Base-by-base conservation (phyloP, 1,140 invertebrate genomes). In the Apocrypta bakeri region DNA sequence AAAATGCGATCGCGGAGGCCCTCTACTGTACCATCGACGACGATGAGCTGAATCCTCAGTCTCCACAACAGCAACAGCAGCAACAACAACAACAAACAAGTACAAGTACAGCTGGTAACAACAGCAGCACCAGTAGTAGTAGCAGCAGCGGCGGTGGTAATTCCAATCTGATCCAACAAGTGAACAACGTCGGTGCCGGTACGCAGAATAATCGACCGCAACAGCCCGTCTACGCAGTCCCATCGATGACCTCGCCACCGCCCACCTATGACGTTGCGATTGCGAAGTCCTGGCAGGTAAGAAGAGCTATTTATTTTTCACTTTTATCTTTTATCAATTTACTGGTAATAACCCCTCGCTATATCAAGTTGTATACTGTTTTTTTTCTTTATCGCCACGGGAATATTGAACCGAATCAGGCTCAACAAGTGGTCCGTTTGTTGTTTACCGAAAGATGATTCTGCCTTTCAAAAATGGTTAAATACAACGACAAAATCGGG, bases 231-330 rank as follows among this genome's bases (percentile, higher is more conserved):
- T 90, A 91, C 74, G 85, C 87, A 17, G 85, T 92, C 84, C 91
- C 90, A 27, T 91, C 90, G 61, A 92, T 92, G 90, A 91, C 90
- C 72, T 91, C 90, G 63, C 91, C 91, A 29, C 91, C 91, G n/a
- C 91, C 90, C 11, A 91, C 90, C 27, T 92, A 92, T 79, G 90
- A 92, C 63, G 91, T 90, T 3, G 90, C 90, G 2, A 89, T 90
- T 66, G 89, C 89, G 63, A 91, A 91, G 87, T 87, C 90, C 81
- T 89, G 88, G 85, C 91, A 91, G 90, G 91, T 92, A n/a, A n/a
- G n/a, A n/a, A n/a, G 21, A 84, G 82, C 25, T 3, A 56, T 6
- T n/a, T 48, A 17, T 42, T 42, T 14, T 42, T 42, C 14, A n/a
- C n/a, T n/a, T n/a, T n/a, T n/a, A n/a, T n/a, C n/a, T n/a, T n/a